Evolutionary conservation across 2,113 vertebrate genomes (phyloP), one percentile per base, ranked within the genome.

Genomic region (Lamprologus tigripictilis): DNA sequence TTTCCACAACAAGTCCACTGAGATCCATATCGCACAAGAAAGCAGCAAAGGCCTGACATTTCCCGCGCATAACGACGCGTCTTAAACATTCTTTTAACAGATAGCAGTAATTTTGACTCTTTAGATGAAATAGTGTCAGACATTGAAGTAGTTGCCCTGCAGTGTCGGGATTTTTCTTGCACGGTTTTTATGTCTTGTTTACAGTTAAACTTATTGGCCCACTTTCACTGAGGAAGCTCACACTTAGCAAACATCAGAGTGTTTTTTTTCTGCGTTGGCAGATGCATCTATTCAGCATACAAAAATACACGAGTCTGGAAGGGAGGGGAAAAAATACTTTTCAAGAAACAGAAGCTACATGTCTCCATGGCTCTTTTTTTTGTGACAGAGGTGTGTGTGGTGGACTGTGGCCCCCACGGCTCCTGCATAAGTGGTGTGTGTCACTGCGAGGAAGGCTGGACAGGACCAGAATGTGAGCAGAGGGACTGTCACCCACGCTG

Each of bases 371-470:
- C n/a, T 90, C 66, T 90, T 31, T 87, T 4, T 73, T 86, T 49
- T 58, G 54, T 21, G 3, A 6, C 94, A 99, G 99, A 99, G 79
- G 95, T 99, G 73, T 99, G 99, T 19, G 93, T 97, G 0, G 96
- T 94, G 92, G 98, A 98, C 96, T 99, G 99, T 1, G 97, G 98
- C 91, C 85, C 97, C 0, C 99, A 97, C 1, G 99, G 99, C 0
- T 96, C 98, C 16, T 99, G 99, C 96, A 95, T 98, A 94, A 96
- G 97, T 1, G 98, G 98, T 2, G 92, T 95, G 2, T 99, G 99
- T 87, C 98, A 98, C 92, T 99, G 99, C 19, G 97, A 99, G 93
- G 98, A 99, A 63, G 98, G 98, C 95, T 99, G 98, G 99, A 97
- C 97, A 0, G 98, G 98, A 6, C 47, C 98, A 0, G 96, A 97